A percentile compares a stretch with the other conserved stretches of the same genome.
Evolutionary conservation across 2,113 vertebrate species (phyloP).

Genomic region (Amblyopsis rosae): DNA sequence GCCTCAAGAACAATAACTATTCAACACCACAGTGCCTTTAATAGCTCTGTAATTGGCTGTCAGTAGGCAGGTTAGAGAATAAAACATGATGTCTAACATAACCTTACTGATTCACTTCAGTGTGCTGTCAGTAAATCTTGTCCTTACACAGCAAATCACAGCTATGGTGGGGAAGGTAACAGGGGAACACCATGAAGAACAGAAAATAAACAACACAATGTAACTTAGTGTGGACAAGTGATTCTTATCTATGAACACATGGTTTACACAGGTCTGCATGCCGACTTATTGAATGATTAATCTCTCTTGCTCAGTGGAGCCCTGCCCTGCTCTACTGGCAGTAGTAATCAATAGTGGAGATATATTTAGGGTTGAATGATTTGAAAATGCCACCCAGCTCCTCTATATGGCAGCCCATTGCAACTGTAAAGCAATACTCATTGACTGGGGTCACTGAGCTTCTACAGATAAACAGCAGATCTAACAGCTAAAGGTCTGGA

Average conservation of each 20-base stretch:
- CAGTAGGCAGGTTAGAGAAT: constrained; percentile 43
- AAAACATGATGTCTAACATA: constrained; percentile 39
- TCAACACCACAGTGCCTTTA: constrained; percentile 34
- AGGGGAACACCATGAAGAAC: background rate
- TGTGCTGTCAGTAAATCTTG: constrained; percentile 23
- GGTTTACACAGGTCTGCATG: constrained; percentile 23
- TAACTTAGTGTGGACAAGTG: background rate
- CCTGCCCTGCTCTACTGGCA: constrained; percentile 16
- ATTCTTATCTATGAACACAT: constrained; percentile 11
- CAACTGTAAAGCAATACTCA: constrained; percentile 3
- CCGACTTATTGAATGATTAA: constrained; percentile 24
- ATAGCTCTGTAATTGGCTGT: constrained; percentile 53
- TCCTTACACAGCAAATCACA: constrained; percentile 27
- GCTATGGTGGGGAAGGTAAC: background rate
- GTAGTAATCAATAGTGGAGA: constrained; percentile 60
- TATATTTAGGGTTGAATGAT: constrained; percentile 55
- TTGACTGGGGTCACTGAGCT: background rate
- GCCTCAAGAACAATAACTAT: constrained; percentile 23
- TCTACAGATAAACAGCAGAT: background rate
- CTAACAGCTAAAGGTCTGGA: background rate
- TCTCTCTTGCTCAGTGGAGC: constrained; percentile 28
- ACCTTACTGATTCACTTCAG: constrained; percentile 2
- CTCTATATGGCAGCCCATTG: constrained; percentile 12
- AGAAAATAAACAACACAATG: background rate
- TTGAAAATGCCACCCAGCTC: constrained; percentile 31